Conservation (phyloP, 2,113 vertebrate species). For the Neomonachus schauinslandi region DNA sequence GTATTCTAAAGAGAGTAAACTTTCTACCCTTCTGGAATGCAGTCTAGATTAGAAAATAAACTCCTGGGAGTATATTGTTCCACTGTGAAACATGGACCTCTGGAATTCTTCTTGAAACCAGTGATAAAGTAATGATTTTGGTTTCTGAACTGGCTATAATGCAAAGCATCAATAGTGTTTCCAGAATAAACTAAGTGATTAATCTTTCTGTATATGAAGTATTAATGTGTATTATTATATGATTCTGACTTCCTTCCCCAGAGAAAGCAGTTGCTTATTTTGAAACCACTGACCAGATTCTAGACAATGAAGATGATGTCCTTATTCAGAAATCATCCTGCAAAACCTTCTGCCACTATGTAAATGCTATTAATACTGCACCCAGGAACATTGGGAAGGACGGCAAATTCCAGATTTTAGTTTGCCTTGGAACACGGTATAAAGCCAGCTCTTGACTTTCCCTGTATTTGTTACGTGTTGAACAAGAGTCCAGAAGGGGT, state of each 20-base stretch:
- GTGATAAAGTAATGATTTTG: constrained; percentile 20
- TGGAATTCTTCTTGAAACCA: constrained; percentile 20
- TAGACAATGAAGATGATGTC: constrained; percentile 89
- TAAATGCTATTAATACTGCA: constrained; percentile 93
- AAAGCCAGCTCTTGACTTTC: neutral
- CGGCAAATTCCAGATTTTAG: constrained; percentile 97
- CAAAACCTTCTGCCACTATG: constrained; percentile 94
- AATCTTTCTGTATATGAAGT: neutral
- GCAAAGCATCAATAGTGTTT: neutral
- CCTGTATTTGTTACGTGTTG: neutral
- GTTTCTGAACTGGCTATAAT: neutral
- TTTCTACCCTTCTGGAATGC: constrained; percentile 1
- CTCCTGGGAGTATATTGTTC: neutral
- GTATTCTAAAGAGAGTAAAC: constrained; percentile 18
- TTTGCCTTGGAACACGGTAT: constrained; percentile 97
- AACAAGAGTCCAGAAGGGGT: neutral
- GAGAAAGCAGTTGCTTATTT: constrained; percentile 94
- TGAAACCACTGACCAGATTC: constrained; percentile 93
- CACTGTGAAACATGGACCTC: neutral
- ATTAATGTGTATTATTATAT: neutral
- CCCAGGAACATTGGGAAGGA: constrained; percentile 97
- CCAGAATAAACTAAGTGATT: neutral
- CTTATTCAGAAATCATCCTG: constrained; percentile 89
- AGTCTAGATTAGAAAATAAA: constrained; percentile 38
- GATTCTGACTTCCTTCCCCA: constrained; percentile 74